Percentiles rank a stretch among this genome's conserved stretches.
Evolutionary conservation across 2,113 vertebrate species (phyloP).

Genomic region (Cochlearius cochlearius): DNA sequence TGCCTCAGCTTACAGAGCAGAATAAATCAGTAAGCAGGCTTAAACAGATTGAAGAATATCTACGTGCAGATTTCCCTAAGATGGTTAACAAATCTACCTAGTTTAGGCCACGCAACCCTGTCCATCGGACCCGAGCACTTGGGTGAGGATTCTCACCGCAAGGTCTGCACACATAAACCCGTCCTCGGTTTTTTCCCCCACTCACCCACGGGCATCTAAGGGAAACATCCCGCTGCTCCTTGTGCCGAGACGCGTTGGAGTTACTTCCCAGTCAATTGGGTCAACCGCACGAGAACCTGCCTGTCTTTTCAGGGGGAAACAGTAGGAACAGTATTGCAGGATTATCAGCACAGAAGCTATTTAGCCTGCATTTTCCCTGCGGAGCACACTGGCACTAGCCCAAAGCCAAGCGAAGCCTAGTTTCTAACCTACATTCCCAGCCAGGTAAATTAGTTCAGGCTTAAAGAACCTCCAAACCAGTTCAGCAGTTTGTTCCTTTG

Average conservation of each 20-base stretch:
- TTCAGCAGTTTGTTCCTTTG: background rate
- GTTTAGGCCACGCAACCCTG: background rate
- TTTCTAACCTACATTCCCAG: slow-evolving; percentile 49
- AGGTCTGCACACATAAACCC: background rate
- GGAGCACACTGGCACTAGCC: background rate
- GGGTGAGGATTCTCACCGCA: background rate
- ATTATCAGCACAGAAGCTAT: background rate
- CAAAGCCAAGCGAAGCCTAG: slow-evolving; percentile 31
- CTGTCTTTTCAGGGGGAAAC: background rate
- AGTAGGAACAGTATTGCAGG: background rate
- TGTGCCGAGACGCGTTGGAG: accelerated
- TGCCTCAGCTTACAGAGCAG: background rate
- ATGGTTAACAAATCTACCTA: background rate
- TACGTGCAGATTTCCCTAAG: background rate
- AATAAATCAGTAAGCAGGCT: background rate
- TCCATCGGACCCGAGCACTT: accelerated
- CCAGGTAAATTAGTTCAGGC: slow-evolving; percentile 34
- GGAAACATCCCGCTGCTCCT: background rate
- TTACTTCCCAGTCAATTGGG: background rate
- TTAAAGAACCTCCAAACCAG: slow-evolving; percentile 33
- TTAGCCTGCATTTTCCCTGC: background rate
- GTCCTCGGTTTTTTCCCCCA: accelerated
- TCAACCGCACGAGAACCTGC: background rate
- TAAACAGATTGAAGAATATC: background rate
- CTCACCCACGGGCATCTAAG: background rate